Evolutionary conservation across 1,140 invertebrate species (phyloP), one percentile per base, ranked within the genome.

Genomic region (Ips typographus): DNA sequence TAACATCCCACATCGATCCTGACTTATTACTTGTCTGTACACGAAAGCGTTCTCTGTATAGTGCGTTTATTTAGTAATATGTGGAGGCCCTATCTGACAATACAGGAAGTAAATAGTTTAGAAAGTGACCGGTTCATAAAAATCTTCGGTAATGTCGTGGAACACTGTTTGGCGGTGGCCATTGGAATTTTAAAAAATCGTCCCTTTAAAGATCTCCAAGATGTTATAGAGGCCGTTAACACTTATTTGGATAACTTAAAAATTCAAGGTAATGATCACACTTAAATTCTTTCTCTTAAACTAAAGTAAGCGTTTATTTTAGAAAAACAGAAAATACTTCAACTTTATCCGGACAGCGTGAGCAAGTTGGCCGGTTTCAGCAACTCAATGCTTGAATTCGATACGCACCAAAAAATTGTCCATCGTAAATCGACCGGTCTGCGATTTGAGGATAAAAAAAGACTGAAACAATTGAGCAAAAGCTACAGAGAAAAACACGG

Each of bases 401-500:
- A 82, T 0, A 78, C 79, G 5, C 88, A 90, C 74, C 89, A 90
- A 75, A 78, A 77, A 63, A 77, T 78, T 68, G 87, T 87, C n/a
- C 51, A 68, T 8, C 43, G 36, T 37, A 58, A 38, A 1, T 87
- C 86, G 1, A 77, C 89, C 0, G 77, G 84, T 74, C 72, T 90
- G 36, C 83, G 83, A 2, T 67, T 72, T 22, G 82, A 85, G 58
- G 84, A 89, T 69, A 84, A 82, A 72, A 66, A 74, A 5, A 74
- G 78, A 44, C 80, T 91, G 40, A 82, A 82, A 61, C 71, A 78
- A 42, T 77, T 83, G 43, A 90, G 89, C 77, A 68, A 77, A 77
- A 88, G 85, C 65, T 91, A 91, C 73, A 87, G 85, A 78, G 74
- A 79, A 36, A 89, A 89, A 74, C 89, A 89, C 80, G 85, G 84